Conservation (phyloP, 1,140 invertebrate species). For the Magallana angulata region DNA sequence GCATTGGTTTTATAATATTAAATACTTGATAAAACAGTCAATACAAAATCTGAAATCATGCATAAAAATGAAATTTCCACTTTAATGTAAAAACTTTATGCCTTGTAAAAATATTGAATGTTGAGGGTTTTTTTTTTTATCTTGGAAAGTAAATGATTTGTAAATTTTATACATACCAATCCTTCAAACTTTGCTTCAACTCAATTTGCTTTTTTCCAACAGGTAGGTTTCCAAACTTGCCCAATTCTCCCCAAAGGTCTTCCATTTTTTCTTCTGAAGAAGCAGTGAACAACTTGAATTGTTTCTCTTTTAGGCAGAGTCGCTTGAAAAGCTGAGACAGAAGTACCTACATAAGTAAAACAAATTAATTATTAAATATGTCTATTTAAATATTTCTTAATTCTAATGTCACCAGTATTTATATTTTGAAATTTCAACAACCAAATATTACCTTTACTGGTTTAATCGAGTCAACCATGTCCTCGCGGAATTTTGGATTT, state of each 20-base stretch:
- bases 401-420: too few relatives aligned
- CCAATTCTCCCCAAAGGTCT: slow-evolving; percentile 38
- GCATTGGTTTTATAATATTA: too few relatives aligned
- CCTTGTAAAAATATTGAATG: not conserved
- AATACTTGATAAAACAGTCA: too few relatives aligned
- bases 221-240: slow-evolving; percentile 17
- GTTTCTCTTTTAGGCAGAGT: slow-evolving; percentile 37
- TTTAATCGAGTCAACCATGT: slow-evolving; percentile 5
- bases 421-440: too few relatives aligned
- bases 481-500: not conserved
- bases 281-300: slow-evolving; percentile 46
- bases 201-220: slow-evolving; percentile 28
- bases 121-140: too few relatives aligned
- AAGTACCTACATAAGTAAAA: slow-evolving; percentile 16
- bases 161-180: slow-evolving; percentile 36
- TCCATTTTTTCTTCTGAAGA: slow-evolving; percentile 36
- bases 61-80: not conserved
- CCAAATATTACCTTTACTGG: not conserved
- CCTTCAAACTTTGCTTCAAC: slow-evolving; percentile 30
- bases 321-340: slow-evolving; percentile 43
- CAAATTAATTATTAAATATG: not conserved
- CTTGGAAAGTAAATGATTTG: not conserved
- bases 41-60: not conserved
- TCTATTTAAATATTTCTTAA: too few relatives aligned
- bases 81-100: not conserved